These are phyloP conservation scores for Psococerastis gibbosa DNA, from an alignment of 2,888 invertebrate species.

Conservation along the genomic window DNA sequence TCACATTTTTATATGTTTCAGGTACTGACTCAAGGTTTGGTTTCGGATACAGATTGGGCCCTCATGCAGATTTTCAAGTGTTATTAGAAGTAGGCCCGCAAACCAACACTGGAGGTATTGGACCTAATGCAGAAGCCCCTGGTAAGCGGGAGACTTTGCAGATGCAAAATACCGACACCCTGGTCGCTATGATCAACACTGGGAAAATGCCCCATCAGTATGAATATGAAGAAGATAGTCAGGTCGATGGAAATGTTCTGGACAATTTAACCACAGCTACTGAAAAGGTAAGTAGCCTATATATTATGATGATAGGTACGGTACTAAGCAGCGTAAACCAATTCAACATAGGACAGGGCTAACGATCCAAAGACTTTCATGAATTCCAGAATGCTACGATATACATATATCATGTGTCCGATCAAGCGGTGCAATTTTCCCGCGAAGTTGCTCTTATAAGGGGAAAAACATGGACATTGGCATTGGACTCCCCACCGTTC, in stretches of 20 bases:
- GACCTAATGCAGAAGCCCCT: constrained; percentile 12
- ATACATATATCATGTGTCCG: too few species aligned
- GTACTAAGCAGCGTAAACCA: too few species aligned
- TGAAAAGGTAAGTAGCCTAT: too few species aligned
- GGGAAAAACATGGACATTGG: too few species aligned
- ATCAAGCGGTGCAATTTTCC: too few species aligned
- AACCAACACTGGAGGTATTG: constrained; percentile 45
- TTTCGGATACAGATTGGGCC: constrained; percentile 59
- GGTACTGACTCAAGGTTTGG: constrained; percentile 65
- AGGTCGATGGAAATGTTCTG: not conserved
- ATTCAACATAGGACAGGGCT: too few species aligned
- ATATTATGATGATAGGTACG: too few species aligned
- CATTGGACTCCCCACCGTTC: too few species aligned
- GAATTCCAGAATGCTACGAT: too few species aligned
- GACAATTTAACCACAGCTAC: not conserved
- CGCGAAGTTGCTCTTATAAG: too few species aligned
- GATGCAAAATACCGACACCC: not conserved
- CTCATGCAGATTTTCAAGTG: constrained; percentile 65
- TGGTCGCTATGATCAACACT: not conserved
- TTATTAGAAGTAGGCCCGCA: constrained; percentile 61
- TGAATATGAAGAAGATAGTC: not conserved
- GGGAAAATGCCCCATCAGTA: not conserved
- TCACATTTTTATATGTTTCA: too few species aligned
- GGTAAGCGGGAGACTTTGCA: not conserved
- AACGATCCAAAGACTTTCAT: too few species aligned